A percentile compares a stretch with the other conserved stretches of the same genome.
Conservation (phyloP, 2,888 invertebrate genomes). For the Ennomos quercinarius region DNA sequence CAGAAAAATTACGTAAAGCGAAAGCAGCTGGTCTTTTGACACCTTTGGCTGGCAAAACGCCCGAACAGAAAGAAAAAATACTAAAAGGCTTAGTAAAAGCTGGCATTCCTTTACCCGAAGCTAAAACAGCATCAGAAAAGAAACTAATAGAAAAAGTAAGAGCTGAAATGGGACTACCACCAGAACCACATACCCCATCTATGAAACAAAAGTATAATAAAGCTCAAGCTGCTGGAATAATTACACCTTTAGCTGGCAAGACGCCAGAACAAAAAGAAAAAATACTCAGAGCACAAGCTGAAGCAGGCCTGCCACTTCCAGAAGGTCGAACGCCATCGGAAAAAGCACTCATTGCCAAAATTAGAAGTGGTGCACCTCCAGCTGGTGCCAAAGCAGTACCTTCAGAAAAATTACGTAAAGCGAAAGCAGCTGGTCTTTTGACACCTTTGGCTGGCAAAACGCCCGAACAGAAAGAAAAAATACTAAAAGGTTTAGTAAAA, state of each 20-base stretch:
- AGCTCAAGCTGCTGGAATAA: slow-evolving; percentile 45
- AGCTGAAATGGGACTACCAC: too few relatives aligned
- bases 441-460: too few relatives aligned
- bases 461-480: slow-evolving; percentile 22
- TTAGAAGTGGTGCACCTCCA: slow-evolving; percentile 16
- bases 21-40: slow-evolving; percentile 45
- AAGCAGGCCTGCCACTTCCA: slow-evolving; percentile 45
- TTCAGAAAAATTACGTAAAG: too few relatives aligned
- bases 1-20: slow-evolving; percentile 45
- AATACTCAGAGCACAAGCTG: slow-evolving; percentile 38
- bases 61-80: slow-evolving; percentile 47
- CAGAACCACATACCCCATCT: too few relatives aligned
- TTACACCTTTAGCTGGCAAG: slow-evolving; percentile 44
- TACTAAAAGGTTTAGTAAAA: slow-evolving; percentile 33
- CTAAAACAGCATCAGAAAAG: slow-evolving; percentile 44
- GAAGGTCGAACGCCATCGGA: slow-evolving; percentile 50
- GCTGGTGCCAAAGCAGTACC: too few relatives aligned
- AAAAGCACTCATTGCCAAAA: slow-evolving; percentile 36
- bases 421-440: too few relatives aligned
- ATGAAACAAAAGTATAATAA: too few relatives aligned
- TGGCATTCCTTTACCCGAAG: slow-evolving; percentile 44
- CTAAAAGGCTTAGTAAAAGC: slow-evolving; percentile 36
- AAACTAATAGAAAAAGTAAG: slow-evolving; percentile 40
- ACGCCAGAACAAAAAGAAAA: slow-evolving; percentile 46
- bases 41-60: slow-evolving; percentile 43